A percentile compares a stretch with the other conserved stretches of the same genome.
phyloP scores from a whole-genome alignment of 2,888 invertebrate species.

The Andrena hattorfiana region DNA sequence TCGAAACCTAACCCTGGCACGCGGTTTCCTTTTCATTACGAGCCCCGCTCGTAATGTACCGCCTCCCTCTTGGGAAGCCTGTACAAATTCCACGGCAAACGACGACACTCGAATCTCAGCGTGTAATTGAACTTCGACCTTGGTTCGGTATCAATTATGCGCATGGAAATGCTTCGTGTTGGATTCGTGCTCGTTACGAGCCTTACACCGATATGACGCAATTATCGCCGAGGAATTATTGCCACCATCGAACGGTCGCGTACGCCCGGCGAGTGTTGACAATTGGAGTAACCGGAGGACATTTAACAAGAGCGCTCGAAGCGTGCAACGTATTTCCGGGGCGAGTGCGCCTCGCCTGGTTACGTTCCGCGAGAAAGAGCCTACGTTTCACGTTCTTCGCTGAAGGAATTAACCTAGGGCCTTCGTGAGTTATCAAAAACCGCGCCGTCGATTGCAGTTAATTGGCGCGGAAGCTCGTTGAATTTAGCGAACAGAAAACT shows the following conservation, averaged over 20 bases:
- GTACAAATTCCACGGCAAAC: slow-evolving; percentile 14
- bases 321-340: too few species aligned
- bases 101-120: background rate
- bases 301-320: too few species aligned
- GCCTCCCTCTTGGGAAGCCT: background rate
- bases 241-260: background rate
- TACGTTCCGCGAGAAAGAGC: too few species aligned
- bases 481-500: slow-evolving; percentile 10
- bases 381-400: too few species aligned
- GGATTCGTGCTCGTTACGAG: background rate
- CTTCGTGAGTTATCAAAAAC: slow-evolving; percentile 27
- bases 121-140: slow-evolving; percentile 36
- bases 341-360: too few species aligned
- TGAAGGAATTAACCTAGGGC: background rate
- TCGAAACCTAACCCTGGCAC: background rate
- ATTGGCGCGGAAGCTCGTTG: slow-evolving; percentile 15
- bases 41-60: background rate
- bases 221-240: slow-evolving; percentile 11
- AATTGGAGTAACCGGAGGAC: too few species aligned
- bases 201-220: slow-evolving; percentile 14
- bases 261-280: background rate
- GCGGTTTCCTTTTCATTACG: slow-evolving; percentile 10
- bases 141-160: slow-evolving; percentile 44
- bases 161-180: slow-evolving; percentile 28
- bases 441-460: slow-evolving; percentile 15